A percentile compares a stretch with the other conserved stretches of the same genome.
phyloP scores from a whole-genome alignment of 2,888 invertebrate species.

The Lochmaea capreae region DNA sequence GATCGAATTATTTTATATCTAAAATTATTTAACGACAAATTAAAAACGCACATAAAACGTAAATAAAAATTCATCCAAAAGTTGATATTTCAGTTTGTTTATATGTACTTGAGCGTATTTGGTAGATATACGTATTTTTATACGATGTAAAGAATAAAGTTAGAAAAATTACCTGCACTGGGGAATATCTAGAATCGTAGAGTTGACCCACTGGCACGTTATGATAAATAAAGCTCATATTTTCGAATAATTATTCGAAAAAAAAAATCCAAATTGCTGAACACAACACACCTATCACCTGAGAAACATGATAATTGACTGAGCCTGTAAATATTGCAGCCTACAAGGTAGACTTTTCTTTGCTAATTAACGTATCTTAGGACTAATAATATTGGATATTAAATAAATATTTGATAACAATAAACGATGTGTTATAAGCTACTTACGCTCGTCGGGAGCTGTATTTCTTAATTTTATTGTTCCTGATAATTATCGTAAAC shows the following conservation, averaged over 20 bases:
- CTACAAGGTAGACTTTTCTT: slow-evolving; percentile 28
- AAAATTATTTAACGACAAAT: too few species aligned
- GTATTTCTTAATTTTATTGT: slow-evolving; percentile 37
- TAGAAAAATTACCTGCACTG: slow-evolving; percentile 52
- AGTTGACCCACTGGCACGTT: slow-evolving; percentile 51
- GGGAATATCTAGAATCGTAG: slow-evolving; percentile 56
- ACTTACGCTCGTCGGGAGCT: background rate
- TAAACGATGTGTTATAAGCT: slow-evolving; percentile 32
- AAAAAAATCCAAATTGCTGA: background rate
- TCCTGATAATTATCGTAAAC: slow-evolving; percentile 22
- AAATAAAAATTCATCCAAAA: background rate
- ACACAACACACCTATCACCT: slow-evolving; percentile 19
- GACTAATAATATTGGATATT: slow-evolving; percentile 44
- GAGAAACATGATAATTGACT: slow-evolving; percentile 29
- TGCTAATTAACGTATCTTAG: slow-evolving; percentile 38
- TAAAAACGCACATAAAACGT: too few species aligned
- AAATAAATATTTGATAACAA: slow-evolving; percentile 48
- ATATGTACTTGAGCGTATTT: background rate
- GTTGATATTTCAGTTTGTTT: slow-evolving; percentile 4
- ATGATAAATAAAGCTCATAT: slow-evolving; percentile 34
- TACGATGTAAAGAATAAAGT: too few species aligned
- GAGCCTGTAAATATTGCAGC: slow-evolving; percentile 17
- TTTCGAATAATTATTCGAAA: background rate
- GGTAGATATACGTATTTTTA: background rate
- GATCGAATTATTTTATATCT: too few species aligned